Percentiles rank a stretch among this genome's conserved stretches.
Evolutionary conservation across 2,888 invertebrate species (phyloP).

Genomic region (Leptopilina drosophilae): DNA sequence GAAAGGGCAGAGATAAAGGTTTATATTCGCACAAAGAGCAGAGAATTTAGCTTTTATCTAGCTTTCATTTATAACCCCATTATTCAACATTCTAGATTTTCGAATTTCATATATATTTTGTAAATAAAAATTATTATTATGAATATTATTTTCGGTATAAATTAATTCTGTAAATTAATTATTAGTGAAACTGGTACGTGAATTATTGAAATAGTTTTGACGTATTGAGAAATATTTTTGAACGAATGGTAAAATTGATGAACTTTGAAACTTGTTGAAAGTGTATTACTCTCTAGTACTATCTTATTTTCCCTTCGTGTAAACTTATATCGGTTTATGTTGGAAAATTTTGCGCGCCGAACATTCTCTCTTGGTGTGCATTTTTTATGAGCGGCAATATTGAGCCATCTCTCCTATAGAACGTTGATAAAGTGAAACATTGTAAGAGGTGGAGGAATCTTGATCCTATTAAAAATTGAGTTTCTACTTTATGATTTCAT

Average conservation of each 20-base stretch:
- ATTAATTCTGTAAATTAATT: too few relatives aligned
- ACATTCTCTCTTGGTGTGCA: not conserved
- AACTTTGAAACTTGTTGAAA: not conserved
- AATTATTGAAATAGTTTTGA: too few relatives aligned
- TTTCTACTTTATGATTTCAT: constrained; percentile 45
- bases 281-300: not conserved
- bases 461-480: constrained; percentile 50
- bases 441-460: constrained; percentile 13
- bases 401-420: not conserved
- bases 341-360: not conserved
- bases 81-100: too few relatives aligned
- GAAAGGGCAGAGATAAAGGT: not conserved
- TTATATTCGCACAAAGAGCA: not conserved
- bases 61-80: too few relatives aligned
- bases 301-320: not conserved
- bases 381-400: constrained; percentile 1
- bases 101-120: too few relatives aligned
- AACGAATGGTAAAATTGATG: not conserved
- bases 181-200: too few relatives aligned
- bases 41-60: not conserved
- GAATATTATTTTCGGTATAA: too few relatives aligned
- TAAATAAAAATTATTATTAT: too few relatives aligned
- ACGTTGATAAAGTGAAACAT: not conserved
- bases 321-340: constrained; percentile 6
- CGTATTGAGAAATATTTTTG: too few relatives aligned